Evolutionary conservation across 2,888 invertebrate genomes (phyloP).

Genomic region (Trissonchulus sp.): DNA sequence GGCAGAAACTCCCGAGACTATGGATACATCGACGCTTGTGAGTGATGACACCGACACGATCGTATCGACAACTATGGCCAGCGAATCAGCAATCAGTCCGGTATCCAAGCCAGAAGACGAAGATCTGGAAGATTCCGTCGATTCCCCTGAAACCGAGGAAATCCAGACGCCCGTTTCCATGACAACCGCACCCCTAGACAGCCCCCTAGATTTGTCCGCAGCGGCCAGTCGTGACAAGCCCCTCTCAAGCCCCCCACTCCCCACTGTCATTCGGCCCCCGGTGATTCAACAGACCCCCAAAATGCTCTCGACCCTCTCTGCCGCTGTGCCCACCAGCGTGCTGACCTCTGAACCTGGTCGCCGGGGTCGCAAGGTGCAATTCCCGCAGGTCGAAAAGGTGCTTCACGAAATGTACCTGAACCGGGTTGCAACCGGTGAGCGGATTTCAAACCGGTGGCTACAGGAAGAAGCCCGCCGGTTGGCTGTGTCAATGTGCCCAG

Average conservation of each 20-base stretch:
- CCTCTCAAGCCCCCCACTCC: not conserved
- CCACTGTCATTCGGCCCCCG: not conserved
- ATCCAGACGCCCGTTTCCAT: not conserved
- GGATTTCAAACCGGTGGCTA: slow-evolving; percentile 34
- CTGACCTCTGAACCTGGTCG: slow-evolving; percentile 28
- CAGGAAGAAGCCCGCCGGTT: slow-evolving; percentile 33
- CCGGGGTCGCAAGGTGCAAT: slow-evolving; percentile 34
- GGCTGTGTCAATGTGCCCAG: slow-evolving; percentile 31
- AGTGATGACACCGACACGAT: not conserved
- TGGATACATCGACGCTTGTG: not conserved
- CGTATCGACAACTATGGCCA: too few relatives aligned
- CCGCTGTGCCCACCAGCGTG: not conserved
- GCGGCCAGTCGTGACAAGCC: not conserved
- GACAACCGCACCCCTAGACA: not conserved
- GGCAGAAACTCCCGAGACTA: too few relatives aligned
- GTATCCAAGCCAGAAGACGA: not conserved
- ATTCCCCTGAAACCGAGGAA: not conserved
- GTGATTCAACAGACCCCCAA: not conserved
- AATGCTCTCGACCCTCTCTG: not conserved
- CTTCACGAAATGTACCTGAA: slow-evolving; percentile 27
- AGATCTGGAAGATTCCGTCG: too few relatives aligned
- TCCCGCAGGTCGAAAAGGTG: slow-evolving; percentile 34
- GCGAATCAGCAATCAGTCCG: too few relatives aligned
- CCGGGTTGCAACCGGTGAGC: slow-evolving; percentile 25
- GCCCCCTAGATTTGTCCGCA: not conserved